Evolutionary conservation across 2,113 vertebrate genomes (phyloP).

Genomic region (Corythaixoides concolor): DNA sequence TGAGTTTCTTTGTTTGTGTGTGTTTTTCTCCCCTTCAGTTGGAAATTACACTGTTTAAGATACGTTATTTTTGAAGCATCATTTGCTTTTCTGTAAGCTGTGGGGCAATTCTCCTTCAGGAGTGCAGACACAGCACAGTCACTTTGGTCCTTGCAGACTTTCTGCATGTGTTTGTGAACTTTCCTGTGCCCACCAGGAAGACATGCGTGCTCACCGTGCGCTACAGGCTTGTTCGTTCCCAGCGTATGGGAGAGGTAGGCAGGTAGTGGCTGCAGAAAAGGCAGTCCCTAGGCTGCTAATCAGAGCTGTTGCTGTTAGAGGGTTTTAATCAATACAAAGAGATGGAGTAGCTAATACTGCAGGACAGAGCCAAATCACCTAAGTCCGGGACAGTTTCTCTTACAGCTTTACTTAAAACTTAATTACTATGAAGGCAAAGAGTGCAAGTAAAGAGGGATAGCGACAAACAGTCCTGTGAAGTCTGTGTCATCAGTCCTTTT

Average conservation of each 20-base stretch:
- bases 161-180: neutral
- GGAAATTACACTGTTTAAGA: neutral
- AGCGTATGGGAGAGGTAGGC: neutral
- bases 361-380: neutral
- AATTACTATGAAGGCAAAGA: neutral
- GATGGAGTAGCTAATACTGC: neutral
- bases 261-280: neutral
- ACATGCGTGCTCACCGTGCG: accelerated
- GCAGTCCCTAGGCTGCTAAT: neutral
- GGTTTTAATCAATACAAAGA: neutral
- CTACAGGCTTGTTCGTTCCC: neutral
- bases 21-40: neutral
- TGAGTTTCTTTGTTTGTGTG: neutral
- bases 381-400: neutral
- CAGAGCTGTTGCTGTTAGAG: neutral
- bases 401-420: neutral
- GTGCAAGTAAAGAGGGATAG: neutral
- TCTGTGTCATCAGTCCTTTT: neutral
- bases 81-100: neutral
- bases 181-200: neutral
- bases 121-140: accelerated
- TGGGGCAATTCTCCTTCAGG: neutral
- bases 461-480: neutral
- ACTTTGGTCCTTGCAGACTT: neutral
- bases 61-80: neutral